A percentile compares a stretch with the other conserved stretches of the same genome.
Conservation (phyloP, 2,888 invertebrate genomes). For the Aporophyla lueneburgensis region DNA sequence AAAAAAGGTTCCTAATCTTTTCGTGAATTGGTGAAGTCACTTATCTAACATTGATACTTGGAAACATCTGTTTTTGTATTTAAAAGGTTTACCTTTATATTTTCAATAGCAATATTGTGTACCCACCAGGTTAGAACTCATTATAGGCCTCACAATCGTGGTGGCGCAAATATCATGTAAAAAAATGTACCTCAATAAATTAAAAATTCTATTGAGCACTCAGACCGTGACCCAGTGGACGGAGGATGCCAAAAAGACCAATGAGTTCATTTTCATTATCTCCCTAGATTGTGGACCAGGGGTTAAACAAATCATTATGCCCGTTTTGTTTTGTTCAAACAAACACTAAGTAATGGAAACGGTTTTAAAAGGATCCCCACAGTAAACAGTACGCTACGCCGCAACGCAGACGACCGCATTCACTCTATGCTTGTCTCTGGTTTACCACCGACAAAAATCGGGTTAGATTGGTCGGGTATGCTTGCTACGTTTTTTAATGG, state of each 20-base stretch:
- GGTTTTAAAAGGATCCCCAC: constrained; percentile 34
- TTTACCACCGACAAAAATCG: constrained; percentile 15
- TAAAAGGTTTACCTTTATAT: no score
- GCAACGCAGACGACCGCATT: background rate
- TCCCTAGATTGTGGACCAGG: constrained; percentile 5
- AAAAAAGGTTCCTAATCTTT: background rate
- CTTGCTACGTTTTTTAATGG: background rate
- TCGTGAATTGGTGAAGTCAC: background rate
- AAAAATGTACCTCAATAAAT: background rate
- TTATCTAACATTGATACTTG: background rate
- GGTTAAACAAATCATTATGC: constrained; percentile 39
- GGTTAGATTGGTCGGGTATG: background rate
- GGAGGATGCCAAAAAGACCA: constrained; percentile 27
- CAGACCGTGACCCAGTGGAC: no score
- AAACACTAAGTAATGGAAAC: constrained; percentile 52
- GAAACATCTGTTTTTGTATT: background rate
- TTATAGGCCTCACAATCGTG: no score
- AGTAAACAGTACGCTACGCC: constrained; percentile 41
- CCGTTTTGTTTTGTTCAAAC: constrained; percentile 42
- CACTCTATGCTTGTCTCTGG: constrained; percentile 5
- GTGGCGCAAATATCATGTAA: background rate
- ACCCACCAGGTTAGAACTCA: no score
- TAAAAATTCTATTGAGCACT: constrained; percentile 5
- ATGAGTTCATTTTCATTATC: constrained; percentile 39
- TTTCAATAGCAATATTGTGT: background rate